Evolutionary conservation across 2,888 invertebrate genomes (phyloP).

Genomic region (Cylloceria caligata): DNA sequence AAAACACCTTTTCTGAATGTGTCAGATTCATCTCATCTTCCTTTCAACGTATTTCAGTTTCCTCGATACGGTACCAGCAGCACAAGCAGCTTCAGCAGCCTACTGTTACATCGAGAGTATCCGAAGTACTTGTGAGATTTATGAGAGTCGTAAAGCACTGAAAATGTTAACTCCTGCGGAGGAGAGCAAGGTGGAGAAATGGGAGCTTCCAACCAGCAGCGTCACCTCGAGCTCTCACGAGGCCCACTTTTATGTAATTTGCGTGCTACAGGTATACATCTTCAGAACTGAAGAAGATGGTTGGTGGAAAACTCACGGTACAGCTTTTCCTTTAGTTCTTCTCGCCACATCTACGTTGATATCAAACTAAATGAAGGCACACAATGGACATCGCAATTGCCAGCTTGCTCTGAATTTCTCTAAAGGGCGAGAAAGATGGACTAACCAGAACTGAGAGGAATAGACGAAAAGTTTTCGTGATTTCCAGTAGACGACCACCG

Average conservation of each 20-base stretch:
- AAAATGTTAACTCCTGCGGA: slow-evolving; percentile 72
- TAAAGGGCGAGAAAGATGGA: neutral
- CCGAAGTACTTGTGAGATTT: slow-evolving; percentile 69
- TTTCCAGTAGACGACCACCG: slow-evolving; percentile 38
- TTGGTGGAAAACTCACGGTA: slow-evolving; percentile 13
- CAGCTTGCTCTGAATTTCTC: slow-evolving; percentile 34
- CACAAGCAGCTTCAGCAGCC: slow-evolving; percentile 10
- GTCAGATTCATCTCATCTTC: neutral
- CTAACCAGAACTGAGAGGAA: slow-evolving; percentile 24
- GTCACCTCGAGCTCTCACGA: slow-evolving; percentile 48
- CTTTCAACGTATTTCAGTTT: slow-evolving; percentile 53
- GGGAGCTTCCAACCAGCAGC: slow-evolving; percentile 48
- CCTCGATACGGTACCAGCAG: slow-evolving; percentile 19
- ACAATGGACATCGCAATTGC: slow-evolving; percentile 55
- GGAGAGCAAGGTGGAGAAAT: slow-evolving; percentile 30
- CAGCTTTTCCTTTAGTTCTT: slow-evolving; percentile 24
- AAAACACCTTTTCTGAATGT: neutral
- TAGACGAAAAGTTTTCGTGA: slow-evolving; percentile 39
- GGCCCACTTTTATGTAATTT: slow-evolving; percentile 62
- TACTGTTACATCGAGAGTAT: slow-evolving; percentile 42
- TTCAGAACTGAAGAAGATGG: no score
- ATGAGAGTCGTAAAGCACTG: slow-evolving; percentile 74
- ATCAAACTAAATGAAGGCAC: slow-evolving; percentile 33
- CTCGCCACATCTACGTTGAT: slow-evolving; percentile 17
- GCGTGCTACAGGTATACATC: slow-evolving; percentile 15